Evolutionary conservation across 2,888 invertebrate species (phyloP), one percentile per base, ranked within the genome.

Genomic region (Enchytraeus crypticus): DNA sequence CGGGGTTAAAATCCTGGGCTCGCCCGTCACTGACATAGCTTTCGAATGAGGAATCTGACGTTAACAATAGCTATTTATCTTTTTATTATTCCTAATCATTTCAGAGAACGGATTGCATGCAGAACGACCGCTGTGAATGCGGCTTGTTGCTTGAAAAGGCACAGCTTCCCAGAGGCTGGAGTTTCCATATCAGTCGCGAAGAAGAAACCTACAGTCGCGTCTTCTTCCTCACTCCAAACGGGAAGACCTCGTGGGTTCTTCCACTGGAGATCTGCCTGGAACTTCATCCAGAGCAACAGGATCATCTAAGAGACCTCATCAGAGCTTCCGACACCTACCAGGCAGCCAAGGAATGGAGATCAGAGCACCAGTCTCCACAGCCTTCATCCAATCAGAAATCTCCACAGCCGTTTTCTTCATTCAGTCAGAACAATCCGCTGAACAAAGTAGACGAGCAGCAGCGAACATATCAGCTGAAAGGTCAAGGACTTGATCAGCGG

Each of bases 91-190:
- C n/a, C n/a, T n/a, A n/a, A n/a, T n/a, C n/a, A n/a, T n/a, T n/a
- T n/a, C n/a, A n/a, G n/a, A n/a, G n/a, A n/a, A 51, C 29, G 23
- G 51, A 51, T 27, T 3, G 51, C 26, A 11, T 23, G n/a, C 51
- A 5, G 11, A n/a, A 18, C 27, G 51, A 51, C 26, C 5, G n/a
- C 27, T 62, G 62, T 30, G 59, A 59, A 14, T 62, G 62, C 27
- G 62, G 62, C 27, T 30, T 62, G 29, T 51, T 38, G 18, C 29
- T 54, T 23, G 59, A 59, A n/a, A 59, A 62, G n/a, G 53, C 62
- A 8, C 51, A 62, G 27, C 56, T 62, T 18, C 59, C 62, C 14
- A 34, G 51, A 11, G 62, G 59, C 11, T 62, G 62, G 64, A 55
- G 54, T 26, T 43, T 56, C 32, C 59, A 64, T 21, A 51, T 62